These are phyloP conservation scores for Caenorhabditis afra DNA, from an alignment of 2,888 invertebrate genomes.

Conservation along the genomic window DNA sequence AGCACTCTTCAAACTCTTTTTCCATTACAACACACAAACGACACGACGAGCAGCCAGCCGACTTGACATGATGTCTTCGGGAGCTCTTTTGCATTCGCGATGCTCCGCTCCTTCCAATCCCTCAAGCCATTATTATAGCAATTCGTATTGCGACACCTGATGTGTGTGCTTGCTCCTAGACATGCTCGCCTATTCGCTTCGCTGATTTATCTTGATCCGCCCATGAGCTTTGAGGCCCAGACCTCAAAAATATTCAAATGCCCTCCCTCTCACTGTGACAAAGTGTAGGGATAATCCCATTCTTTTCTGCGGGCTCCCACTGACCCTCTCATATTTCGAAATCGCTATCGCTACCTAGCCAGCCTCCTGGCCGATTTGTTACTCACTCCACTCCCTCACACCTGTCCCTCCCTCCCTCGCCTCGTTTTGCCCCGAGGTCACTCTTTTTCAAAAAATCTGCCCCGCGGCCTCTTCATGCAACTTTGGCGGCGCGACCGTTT, in stretches of 20 bases:
- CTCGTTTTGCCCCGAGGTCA: conserved; percentile 3
- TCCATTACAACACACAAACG: conserved; percentile 16
- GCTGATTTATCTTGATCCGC: not conserved
- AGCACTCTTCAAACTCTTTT: conserved; percentile 30
- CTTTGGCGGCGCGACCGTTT: conserved; percentile 19
- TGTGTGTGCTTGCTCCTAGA: not conserved
- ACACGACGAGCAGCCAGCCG: not conserved
- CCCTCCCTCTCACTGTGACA: too few relatives aligned
- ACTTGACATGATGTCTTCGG: conserved; percentile 33
- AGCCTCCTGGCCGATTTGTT: conserved; percentile 2
- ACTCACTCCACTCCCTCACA: conserved; percentile 17
- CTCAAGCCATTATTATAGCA: not conserved
- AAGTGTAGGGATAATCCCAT: too few relatives aligned
- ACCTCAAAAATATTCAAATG: too few relatives aligned
- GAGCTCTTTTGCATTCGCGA: conserved; percentile 7
- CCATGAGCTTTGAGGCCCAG: not conserved
- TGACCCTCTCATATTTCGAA: conserved; percentile 1
- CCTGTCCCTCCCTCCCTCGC: conserved; percentile 9
- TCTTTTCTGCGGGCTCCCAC: too few relatives aligned
- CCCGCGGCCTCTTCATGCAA: not conserved
- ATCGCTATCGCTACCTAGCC: not conserved
- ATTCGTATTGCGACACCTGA: not conserved
- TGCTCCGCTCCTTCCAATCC: not conserved
- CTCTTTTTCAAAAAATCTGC: conserved; percentile 12
- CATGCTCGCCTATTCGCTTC: not conserved